Evolutionary conservation across 2,113 vertebrate genomes (phyloP).

Genomic region (Chloropsis cyanopogon): DNA sequence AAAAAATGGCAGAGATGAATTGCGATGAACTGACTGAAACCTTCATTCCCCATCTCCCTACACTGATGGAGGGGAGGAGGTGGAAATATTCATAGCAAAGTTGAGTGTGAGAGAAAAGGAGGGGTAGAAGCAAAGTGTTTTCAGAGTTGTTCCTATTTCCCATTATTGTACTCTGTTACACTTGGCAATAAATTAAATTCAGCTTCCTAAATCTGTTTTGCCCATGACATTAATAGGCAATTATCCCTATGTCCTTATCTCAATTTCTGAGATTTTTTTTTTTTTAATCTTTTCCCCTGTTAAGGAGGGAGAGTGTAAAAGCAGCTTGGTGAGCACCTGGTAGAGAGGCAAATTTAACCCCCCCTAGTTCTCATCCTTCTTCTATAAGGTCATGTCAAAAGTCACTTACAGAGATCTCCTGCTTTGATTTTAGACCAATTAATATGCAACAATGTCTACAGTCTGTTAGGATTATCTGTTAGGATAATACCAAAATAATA

Average conservation of each 20-base stretch:
- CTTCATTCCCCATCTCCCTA: not conserved
- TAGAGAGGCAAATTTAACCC: not conserved
- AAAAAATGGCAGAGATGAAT: not conserved
- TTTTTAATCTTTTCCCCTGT: not conserved
- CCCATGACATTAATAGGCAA: not conserved
- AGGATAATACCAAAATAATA: not conserved
- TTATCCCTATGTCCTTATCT: not conserved
- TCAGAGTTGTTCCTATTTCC: not conserved
- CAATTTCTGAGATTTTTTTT: not conserved
- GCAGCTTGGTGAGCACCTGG: not conserved
- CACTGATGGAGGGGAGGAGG: not conserved
- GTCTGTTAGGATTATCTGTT: not conserved
- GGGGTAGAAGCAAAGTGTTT: fast-evolving
- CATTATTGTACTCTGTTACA: not conserved
- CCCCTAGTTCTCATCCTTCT: not conserved
- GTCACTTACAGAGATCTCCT: not conserved
- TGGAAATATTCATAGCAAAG: not conserved
- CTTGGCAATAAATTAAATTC: not conserved
- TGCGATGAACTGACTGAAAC: not conserved
- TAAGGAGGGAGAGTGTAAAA: not conserved
- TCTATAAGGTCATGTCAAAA: not conserved
- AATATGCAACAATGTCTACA: not conserved
- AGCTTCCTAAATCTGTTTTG: not conserved
- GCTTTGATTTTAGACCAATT: not conserved
- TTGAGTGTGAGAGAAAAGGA: not conserved